Base-by-base conservation (phyloP, 2,113 vertebrate genomes). In the Tinamus guttatus region DNA sequence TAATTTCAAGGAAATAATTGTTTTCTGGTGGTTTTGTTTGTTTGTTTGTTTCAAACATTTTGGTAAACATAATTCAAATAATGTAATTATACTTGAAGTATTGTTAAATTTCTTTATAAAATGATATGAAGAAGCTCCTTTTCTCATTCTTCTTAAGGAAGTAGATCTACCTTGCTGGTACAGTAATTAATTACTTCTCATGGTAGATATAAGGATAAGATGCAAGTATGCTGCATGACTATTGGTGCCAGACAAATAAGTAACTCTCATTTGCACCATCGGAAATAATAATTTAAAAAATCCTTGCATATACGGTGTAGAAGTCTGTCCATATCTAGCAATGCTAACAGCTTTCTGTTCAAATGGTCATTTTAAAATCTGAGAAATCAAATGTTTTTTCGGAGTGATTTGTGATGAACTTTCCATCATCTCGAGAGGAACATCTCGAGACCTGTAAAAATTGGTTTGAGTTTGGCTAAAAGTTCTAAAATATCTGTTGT, bases 381-480 rank as follows among this genome's bases (percentile, higher is more conserved):
- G 27, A 91, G 59, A 89, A 76, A 43, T 3, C 1, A 1, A 10
- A 68, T 75, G 9, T 1, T 82, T 65, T 82, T 87, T 69, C 18
- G 2, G 25, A 47, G 4, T 0, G 0, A 52, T 30, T 49, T 15
- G 0, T 54, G 6, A 67, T 80, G 59, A n/a, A n/a, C n/a, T n/a
- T n/a, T n/a, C n/a, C n/a, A n/a, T n/a, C n/a, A n/a, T n/a, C n/a
- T n/a, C n/a, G n/a, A n/a, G n/a, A n/a, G n/a, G n/a, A n/a, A n/a
- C n/a, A 17, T 54, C 69, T 56, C 6, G 2, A 36, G 11, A 74
- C 17, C 38, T 41, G 11, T 49, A 34, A 87, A 78, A 85, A 88
- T 41, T 28, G 36, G 15, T 69, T 89, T 90, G 20, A 4, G 62
- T 73, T 93, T 73, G 52, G 5, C 20, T 59, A 34, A 47, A 17